Conservation (phyloP, 2,113 vertebrate species). For the Crotalus viridis region DNA sequence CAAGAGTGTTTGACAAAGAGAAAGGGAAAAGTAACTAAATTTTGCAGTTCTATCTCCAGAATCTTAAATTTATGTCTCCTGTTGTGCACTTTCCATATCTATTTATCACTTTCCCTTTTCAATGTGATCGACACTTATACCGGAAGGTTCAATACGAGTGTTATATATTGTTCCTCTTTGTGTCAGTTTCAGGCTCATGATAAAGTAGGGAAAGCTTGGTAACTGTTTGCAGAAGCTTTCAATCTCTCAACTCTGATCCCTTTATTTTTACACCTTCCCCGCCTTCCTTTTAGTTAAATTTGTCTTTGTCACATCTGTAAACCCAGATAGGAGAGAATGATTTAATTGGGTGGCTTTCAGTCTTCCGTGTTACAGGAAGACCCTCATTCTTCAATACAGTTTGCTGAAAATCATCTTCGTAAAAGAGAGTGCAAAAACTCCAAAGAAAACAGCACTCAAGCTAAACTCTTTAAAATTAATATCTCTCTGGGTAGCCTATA, state of each 20-base stretch:
- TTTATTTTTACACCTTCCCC: background rate
- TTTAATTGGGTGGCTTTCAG: conserved; percentile 1
- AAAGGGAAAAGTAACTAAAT: background rate
- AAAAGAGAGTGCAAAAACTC: fast-evolving
- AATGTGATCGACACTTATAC: conserved; percentile 1
- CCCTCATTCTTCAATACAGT: conserved; percentile 1
- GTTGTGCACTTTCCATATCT: background rate
- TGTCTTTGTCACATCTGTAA: background rate
- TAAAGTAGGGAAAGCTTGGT: background rate
- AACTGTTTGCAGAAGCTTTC: background rate
- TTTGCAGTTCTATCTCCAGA: background rate
- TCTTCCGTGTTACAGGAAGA: conserved; percentile 29
- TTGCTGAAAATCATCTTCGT: background rate
- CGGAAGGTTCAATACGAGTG: background rate
- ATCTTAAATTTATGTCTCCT: conserved; percentile 5
- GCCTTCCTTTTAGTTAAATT: background rate
- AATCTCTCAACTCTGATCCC: conserved; percentile 6
- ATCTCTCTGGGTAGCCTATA: background rate
- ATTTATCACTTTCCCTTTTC: background rate
- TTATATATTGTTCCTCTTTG: background rate
- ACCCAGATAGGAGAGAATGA: background rate
- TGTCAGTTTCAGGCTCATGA: background rate
- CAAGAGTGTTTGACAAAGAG: background rate
- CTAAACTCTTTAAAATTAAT: background rate
- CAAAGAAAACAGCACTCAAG: background rate